These are phyloP conservation scores for Fabriciana adippe DNA, from an alignment of 2,888 invertebrate genomes.

Conservation along the genomic window DNA sequence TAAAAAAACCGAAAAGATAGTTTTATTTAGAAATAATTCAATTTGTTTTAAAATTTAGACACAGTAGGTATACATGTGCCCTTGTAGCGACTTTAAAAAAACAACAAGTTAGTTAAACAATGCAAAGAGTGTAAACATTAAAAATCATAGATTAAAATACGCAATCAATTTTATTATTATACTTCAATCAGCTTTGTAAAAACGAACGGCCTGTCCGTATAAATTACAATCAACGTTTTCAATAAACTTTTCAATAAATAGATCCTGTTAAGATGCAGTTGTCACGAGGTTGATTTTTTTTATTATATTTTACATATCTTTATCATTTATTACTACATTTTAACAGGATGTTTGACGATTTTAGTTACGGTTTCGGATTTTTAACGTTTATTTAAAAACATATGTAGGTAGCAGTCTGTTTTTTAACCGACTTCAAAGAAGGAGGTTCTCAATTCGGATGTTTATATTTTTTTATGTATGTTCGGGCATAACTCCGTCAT, in stretches of 20 bases:
- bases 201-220: conserved; percentile 9
- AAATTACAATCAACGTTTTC: conserved; percentile 15
- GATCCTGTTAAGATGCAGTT: conserved; percentile 15
- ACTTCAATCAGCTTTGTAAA: conserved; percentile 2
- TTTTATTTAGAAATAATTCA: no score
- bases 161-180: conserved; percentile 5
- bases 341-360: conserved; percentile 7
- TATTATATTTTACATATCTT: conserved; percentile 5
- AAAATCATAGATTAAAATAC: background rate
- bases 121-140: background rate
- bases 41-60: no score
- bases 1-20: no score
- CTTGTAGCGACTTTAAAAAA: no score
- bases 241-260: conserved; percentile 9
- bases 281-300: conserved; percentile 16
- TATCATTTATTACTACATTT: conserved; percentile 5
- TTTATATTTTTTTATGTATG: no score
- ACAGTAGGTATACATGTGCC: no score
- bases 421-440: no score
- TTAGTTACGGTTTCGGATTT: background rate
- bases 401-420: no score
- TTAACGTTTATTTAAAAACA: no score
- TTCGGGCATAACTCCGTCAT: no score
- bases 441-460: no score
- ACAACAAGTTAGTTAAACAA: no score